phyloP scores from a whole-genome alignment of 2,888 invertebrate species.

The Epinotia bilunana region DNA sequence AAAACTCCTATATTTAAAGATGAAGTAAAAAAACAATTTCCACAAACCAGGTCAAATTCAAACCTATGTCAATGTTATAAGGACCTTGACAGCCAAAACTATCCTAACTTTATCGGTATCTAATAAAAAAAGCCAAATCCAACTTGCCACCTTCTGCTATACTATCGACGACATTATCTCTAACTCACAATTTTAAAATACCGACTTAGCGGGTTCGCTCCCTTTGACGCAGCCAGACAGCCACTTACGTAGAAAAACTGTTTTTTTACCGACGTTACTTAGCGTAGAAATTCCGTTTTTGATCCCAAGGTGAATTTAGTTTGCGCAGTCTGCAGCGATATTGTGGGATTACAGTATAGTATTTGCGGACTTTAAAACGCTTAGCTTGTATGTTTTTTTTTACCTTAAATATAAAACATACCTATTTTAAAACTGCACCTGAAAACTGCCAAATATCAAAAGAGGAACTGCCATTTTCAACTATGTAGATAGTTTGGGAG shows the following conservation, averaged over 20 bases:
- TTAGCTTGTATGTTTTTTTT: background rate
- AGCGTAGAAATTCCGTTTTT: constrained; percentile 39
- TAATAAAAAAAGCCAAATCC: constrained; percentile 16
- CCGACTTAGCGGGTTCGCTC: constrained; percentile 41
- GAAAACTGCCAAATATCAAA: too few relatives aligned
- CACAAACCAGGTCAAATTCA: too few relatives aligned
- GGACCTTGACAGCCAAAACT: too few relatives aligned
- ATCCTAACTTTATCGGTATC: background rate
- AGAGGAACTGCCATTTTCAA: too few relatives aligned
- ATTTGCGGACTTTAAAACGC: constrained; percentile 1
- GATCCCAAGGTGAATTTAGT: constrained; percentile 27
- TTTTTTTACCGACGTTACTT: constrained; percentile 57
- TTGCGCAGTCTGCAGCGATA: constrained; percentile 8
- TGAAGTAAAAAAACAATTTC: too few relatives aligned
- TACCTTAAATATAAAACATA: background rate
- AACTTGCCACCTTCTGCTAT: constrained; percentile 31
- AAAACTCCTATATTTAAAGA: too few relatives aligned
- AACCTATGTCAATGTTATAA: too few relatives aligned
- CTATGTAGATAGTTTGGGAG: too few relatives aligned
- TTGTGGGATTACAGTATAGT: constrained; percentile 10
- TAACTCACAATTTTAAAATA: constrained; percentile 62
- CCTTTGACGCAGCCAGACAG: constrained; percentile 75
- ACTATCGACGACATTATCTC: constrained; percentile 56
- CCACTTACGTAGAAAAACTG: constrained; percentile 73
- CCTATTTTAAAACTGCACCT: too few relatives aligned